Evolutionary conservation across 2,888 invertebrate species (phyloP).

Genomic region (Apotomis capreana): DNA sequence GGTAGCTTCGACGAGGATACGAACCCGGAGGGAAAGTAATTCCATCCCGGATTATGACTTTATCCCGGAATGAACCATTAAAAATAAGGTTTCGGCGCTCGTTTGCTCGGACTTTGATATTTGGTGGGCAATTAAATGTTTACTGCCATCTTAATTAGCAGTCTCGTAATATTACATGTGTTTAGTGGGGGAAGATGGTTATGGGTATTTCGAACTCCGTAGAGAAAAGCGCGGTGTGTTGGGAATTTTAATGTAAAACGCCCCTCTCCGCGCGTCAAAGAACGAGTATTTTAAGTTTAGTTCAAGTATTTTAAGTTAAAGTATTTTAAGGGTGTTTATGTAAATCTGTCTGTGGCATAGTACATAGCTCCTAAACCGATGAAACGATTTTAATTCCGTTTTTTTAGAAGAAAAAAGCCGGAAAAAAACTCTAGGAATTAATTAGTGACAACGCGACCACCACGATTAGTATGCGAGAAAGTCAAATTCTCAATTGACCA

Average conservation of each 20-base stretch:
- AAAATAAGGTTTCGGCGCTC: slow-evolving; percentile 59
- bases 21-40: slow-evolving; percentile 67
- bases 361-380: too few species aligned
- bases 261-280: too few species aligned
- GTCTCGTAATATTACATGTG: slow-evolving; percentile 43
- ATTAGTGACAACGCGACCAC: too few species aligned
- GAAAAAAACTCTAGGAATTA: too few species aligned
- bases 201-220: slow-evolving; percentile 12
- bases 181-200: slow-evolving; percentile 21
- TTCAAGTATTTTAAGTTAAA: too few species aligned
- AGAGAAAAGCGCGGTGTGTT: not conserved
- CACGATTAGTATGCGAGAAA: too few species aligned
- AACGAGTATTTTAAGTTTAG: too few species aligned
- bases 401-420: too few species aligned
- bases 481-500: too few species aligned
- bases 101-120: slow-evolving; percentile 50
- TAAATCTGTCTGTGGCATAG: too few species aligned
- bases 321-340: too few species aligned
- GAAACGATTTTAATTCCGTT: too few species aligned
- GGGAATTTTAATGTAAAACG: not conserved
- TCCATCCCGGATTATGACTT: slow-evolving; percentile 63
- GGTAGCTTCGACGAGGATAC: slow-evolving; percentile 63
- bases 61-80: slow-evolving; percentile 62
- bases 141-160: slow-evolving; percentile 45
- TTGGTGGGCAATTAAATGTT: slow-evolving; percentile 51